A percentile compares a stretch with the other conserved stretches of the same genome.
Conservation (phyloP, 2,113 vertebrate species). For the Solea solea region DNA sequence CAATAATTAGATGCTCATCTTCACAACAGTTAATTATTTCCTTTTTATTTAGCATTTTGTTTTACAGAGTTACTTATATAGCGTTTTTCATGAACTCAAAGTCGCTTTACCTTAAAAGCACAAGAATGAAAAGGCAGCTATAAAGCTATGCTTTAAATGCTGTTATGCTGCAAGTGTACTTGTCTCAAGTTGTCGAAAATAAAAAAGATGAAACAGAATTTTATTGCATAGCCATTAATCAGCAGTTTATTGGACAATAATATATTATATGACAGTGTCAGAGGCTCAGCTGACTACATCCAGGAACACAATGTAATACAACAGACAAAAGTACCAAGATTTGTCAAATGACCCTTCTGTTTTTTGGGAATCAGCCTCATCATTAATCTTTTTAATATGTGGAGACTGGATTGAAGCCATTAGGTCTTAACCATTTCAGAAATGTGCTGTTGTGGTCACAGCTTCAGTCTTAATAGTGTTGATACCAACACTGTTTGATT, state of each 20-base stretch:
- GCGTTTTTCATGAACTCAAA: too few species aligned
- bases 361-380: neutral
- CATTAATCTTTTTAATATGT: neutral
- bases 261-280: conserved; percentile 20
- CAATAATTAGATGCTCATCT: too few species aligned
- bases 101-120: too few species aligned
- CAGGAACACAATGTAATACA: conserved; percentile 20
- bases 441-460: neutral
- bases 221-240: conserved; percentile 34
- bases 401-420: neutral
- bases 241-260: conserved; percentile 44
- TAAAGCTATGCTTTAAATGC: neutral
- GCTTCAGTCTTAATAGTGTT: neutral
- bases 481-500: neutral
- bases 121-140: too few species aligned
- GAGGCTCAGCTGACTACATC: conserved; percentile 5
- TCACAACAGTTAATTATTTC: too few species aligned
- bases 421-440: neutral
- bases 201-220: neutral
- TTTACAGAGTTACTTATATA: too few species aligned
- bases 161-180: neutral
- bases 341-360: neutral
- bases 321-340: conserved; percentile 11
- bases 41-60: too few species aligned
- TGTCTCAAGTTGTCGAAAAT: neutral